phyloP scores from a whole-genome alignment of 2,113 vertebrate species.

The Herpetotheres cachinnans region DNA sequence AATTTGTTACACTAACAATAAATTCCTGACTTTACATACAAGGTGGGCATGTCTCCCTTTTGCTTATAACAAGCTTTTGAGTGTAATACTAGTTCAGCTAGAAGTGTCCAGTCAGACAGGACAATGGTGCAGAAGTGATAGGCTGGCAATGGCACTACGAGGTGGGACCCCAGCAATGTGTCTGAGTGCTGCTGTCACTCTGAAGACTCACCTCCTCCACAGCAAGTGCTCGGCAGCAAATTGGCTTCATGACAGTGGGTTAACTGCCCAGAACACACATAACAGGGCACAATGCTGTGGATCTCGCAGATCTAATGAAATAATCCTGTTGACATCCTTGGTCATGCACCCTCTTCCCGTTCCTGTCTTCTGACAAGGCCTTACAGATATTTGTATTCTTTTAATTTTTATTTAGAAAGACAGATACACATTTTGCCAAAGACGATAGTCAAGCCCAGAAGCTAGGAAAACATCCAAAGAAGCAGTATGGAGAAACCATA shows the following conservation, averaged over 20 bases:
- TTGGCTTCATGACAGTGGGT: neutral
- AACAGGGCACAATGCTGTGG: neutral
- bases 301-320: neutral
- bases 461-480: neutral
- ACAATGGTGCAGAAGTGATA: neutral
- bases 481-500: neutral
- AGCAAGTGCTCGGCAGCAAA: neutral
- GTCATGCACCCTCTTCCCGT: neutral
- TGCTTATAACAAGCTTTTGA: neutral
- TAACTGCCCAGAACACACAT: neutral
- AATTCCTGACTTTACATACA: neutral
- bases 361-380: neutral
- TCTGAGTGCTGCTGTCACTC: neutral
- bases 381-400: neutral
- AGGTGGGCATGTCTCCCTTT: neutral
- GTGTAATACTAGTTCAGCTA: neutral
- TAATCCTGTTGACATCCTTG: neutral
- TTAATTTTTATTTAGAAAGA: neutral
- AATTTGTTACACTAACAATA: neutral
- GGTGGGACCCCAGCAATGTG: neutral
- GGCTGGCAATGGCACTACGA: neutral
- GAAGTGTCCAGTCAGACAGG: neutral
- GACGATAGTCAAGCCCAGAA: neutral
- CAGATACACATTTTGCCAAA: neutral
- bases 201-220: neutral